Evolutionary conservation across 2,113 vertebrate species (phyloP).

Genomic region (Istiophorus platypterus): DNA sequence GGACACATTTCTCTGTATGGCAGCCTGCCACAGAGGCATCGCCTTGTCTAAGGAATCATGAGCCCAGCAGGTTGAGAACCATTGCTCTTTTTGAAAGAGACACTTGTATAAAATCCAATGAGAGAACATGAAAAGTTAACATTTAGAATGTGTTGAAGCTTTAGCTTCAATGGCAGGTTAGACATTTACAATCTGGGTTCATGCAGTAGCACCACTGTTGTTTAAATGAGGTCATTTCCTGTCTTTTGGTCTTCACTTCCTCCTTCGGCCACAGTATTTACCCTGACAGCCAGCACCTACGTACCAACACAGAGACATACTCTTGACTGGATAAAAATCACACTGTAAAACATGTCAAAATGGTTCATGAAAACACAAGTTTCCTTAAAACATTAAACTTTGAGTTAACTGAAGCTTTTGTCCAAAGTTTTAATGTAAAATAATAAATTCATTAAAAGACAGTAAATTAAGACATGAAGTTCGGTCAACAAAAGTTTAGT

Average conservation of each 20-base stretch:
- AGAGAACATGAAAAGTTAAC: slow-evolving; percentile 27
- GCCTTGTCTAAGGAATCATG: not conserved
- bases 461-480: not conserved
- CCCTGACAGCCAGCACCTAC: slow-evolving; percentile 89
- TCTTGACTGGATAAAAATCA: not conserved
- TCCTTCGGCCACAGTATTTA: slow-evolving; percentile 92
- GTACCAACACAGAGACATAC: slow-evolving; percentile 13
- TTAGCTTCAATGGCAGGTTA: slow-evolving; percentile 57
- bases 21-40: not conserved
- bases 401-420: not conserved
- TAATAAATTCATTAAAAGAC: not conserved
- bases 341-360: not conserved
- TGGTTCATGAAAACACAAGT: not conserved
- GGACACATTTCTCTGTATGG: not conserved
- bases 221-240: slow-evolving; percentile 91
- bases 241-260: slow-evolving; percentile 88
- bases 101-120: not conserved
- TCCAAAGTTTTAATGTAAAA: not conserved
- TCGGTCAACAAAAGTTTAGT: not conserved
- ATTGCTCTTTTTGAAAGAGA: slow-evolving; percentile 62
- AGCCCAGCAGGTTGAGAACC: slow-evolving; percentile 40
- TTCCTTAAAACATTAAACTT: not conserved
- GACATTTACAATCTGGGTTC: slow-evolving; percentile 91
- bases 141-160: slow-evolving; percentile 54
- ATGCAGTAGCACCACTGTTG: slow-evolving; percentile 95